Base-by-base conservation (phyloP, 1,140 invertebrate genomes). In the Neelides sp. region DNA sequence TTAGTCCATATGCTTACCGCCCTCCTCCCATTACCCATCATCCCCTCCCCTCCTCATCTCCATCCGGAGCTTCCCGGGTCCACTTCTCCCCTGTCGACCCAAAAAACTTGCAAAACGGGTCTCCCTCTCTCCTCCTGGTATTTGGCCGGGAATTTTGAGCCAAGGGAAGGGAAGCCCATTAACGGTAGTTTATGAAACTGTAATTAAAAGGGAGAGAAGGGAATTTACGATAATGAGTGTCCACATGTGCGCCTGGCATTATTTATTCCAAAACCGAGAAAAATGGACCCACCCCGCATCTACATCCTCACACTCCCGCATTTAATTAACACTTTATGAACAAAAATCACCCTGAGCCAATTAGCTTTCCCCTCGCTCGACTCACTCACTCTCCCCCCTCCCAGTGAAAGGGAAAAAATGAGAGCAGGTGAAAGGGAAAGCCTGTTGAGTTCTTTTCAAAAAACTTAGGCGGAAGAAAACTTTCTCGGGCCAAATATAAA, bases 241-340 rank as follows among this genome's bases (percentile, higher is more conserved):
- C 47, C 52, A 54, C 52, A 54, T 54, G 52, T 54, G 52, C 37
- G 41, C 41, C 32, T 49, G 46, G 52, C 52, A 49, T 54, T 49
- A 49, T 54, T 49, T 54, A 54, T 54, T 54, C 41, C 41, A 32
- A 32, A 47, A 53, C 36, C 39, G 26, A 54, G 52, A 54, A 54
- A 54, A 54, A 54, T 48, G 17, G 23, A 17, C 41, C n/a, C 23
- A n/a, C n/a, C n/a, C 44, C 52, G 43, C 49, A 54, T 49, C 48
- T 54, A 54, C 34, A 54, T 45, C 49, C 39, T 23, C 26, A 48
- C 39, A n/a, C n/a, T n/a, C n/a, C n/a, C n/a, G n/a, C 27, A 41
- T 54, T 54, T 54, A 54, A 54, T 54, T 54, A 54, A 54, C 52
- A 54, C 47, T 54, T 54, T 49, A 54, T 54, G 48, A 54, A 54